phyloP scores from a whole-genome alignment of 2,113 vertebrate species.

The Daubentonia madagascariensis region DNA sequence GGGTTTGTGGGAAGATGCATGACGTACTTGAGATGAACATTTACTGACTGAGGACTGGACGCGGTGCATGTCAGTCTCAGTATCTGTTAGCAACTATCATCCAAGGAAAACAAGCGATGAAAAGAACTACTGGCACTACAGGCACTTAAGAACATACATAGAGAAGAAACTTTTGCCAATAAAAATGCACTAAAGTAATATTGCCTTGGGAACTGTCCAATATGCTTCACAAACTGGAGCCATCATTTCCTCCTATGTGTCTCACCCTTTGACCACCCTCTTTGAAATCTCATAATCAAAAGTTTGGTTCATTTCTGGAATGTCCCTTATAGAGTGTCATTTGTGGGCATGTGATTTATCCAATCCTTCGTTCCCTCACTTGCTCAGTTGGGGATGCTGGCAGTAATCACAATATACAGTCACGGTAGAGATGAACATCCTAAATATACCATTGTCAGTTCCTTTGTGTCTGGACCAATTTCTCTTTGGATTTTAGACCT shows the following conservation, averaged over 20 bases:
- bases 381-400: too few relatives aligned
- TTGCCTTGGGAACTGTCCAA: too few relatives aligned
- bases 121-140: background rate
- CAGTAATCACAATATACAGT: too few relatives aligned
- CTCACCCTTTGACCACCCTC: background rate
- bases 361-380: background rate
- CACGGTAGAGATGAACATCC: background rate
- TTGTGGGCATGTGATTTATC: background rate
- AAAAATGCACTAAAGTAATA: background rate
- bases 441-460: background rate
- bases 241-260: background rate
- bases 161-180: background rate
- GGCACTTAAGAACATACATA: too few relatives aligned
- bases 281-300: background rate
- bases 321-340: background rate
- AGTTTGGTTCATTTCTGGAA: background rate
- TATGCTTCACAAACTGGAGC: background rate
- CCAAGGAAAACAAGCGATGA: background rate
- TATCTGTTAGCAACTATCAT: background rate
- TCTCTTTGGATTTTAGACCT: background rate
- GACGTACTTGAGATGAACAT: background rate
- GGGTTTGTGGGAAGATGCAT: background rate
- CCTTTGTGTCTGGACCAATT: background rate
- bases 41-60: background rate
- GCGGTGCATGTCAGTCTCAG: background rate